Percentiles rank a stretch among this genome's conserved stretches.
These are phyloP conservation scores for Busseola fusca DNA, from an alignment of 2,888 invertebrate genomes.

Conservation along the genomic window DNA sequence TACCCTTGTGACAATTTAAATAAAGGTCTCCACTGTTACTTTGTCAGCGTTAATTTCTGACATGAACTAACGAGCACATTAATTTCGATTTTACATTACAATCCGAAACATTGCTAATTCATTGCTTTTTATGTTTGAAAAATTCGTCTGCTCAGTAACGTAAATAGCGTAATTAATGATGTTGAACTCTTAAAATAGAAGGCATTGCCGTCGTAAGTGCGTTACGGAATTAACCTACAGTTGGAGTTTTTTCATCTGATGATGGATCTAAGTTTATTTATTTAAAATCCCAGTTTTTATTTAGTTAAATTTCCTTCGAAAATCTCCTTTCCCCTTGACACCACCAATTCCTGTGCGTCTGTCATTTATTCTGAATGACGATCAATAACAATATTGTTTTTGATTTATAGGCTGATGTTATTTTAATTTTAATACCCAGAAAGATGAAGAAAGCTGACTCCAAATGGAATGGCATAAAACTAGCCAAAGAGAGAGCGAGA, in stretches of 20 bases:
- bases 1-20: too few species aligned
- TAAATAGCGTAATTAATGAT: background rate
- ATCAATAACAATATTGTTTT: background rate
- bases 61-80: background rate
- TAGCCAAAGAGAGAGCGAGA: too few species aligned
- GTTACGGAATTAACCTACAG: background rate
- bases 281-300: background rate
- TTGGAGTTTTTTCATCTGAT: background rate
- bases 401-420: background rate
- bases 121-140: background rate
- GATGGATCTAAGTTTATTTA: background rate
- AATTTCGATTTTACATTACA: background rate
- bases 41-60: background rate
- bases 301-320: background rate
- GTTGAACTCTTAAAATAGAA: background rate
- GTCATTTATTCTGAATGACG: too few species aligned
- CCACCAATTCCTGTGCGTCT: background rate
- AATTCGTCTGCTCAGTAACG: background rate
- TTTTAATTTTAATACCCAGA: too few species aligned
- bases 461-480: too few species aligned
- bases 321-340: background rate
- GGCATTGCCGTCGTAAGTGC: background rate
- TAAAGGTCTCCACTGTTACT: too few species aligned
- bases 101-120: background rate
- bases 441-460: too few species aligned